phyloP scores from a whole-genome alignment of 2,113 vertebrate genomes.

The Onychorhynchus coronatus region DNA sequence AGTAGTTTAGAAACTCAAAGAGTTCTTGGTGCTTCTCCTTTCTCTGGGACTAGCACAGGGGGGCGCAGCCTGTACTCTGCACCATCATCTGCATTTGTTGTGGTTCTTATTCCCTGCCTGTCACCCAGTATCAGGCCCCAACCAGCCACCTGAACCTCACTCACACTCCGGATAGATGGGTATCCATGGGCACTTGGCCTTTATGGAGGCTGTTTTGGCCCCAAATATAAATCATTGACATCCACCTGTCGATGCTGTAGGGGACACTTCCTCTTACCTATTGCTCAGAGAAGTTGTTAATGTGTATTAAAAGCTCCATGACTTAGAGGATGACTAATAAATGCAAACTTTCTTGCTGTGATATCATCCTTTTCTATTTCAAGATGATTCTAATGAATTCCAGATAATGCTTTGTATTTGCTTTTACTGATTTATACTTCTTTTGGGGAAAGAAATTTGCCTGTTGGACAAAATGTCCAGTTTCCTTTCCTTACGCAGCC shows the following conservation, averaged over 20 bases:
- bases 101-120: not conserved
- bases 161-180: not conserved
- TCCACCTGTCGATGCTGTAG: not conserved
- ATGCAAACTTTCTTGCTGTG: not conserved
- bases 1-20: not conserved
- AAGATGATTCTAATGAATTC: not conserved
- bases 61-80: not conserved
- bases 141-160: not conserved
- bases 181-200: not conserved
- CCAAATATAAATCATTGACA: not conserved
- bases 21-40: not conserved
- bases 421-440: conserved; percentile 18
- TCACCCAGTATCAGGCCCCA: not conserved
- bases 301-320: not conserved
- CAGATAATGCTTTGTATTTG: not conserved
- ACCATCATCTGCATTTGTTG: not conserved
- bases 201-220: not conserved
- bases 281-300: not conserved
- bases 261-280: not conserved
- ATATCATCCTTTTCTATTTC: not conserved
- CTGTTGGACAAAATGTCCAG: not conserved
- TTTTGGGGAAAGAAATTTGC: not conserved
- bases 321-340: not conserved
- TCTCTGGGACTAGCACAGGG: accelerated
- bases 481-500: not conserved